Conservation (phyloP, 1,140 invertebrate genomes). For the Goniozus legneri region DNA sequence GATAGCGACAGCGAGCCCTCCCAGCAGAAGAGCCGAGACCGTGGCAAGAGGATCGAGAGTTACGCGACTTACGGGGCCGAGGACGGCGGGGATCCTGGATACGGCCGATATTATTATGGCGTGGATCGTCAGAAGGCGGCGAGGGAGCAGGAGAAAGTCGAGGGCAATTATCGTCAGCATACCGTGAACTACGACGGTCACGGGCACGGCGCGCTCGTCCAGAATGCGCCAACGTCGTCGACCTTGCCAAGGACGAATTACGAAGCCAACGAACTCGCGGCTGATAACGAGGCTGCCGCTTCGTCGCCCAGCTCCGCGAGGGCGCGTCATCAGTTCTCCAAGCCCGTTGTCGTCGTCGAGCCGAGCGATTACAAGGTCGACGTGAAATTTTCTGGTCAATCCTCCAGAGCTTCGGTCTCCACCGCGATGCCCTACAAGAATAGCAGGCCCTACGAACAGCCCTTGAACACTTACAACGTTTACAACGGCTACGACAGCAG, state of each 20-base stretch:
- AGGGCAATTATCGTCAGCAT: constrained; percentile 25
- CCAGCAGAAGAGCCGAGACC: constrained; percentile 7
- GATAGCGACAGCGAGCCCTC: neutral
- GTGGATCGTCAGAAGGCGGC: constrained; percentile 13
- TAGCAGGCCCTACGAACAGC: constrained; percentile 5
- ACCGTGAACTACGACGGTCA: constrained; percentile 21
- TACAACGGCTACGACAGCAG: constrained; percentile 13
- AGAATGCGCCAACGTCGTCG: constrained; percentile 7
- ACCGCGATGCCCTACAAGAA: neutral
- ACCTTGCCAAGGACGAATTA: constrained; percentile 23
- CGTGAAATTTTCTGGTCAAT: constrained; percentile 16
- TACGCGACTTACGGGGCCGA: constrained; percentile 22
- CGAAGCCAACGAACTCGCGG: constrained; percentile 5
- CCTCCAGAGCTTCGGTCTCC: neutral
- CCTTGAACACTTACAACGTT: constrained; percentile 2
- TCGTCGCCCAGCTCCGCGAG: neutral
- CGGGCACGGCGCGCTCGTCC: constrained; percentile 8
- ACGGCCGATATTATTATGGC: constrained; percentile 15
- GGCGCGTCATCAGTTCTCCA: constrained; percentile 17
- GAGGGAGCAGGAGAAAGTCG: constrained; percentile 27
- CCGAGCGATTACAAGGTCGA: constrained; percentile 29
- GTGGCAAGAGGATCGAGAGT: constrained; percentile 19
- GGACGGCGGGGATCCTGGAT: constrained; percentile 7
- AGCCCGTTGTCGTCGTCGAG: constrained; percentile 35
- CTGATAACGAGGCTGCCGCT: neutral